These are phyloP conservation scores for Oxycera nigricornis DNA, from an alignment of 2,888 invertebrate species.

Conservation along the genomic window DNA sequence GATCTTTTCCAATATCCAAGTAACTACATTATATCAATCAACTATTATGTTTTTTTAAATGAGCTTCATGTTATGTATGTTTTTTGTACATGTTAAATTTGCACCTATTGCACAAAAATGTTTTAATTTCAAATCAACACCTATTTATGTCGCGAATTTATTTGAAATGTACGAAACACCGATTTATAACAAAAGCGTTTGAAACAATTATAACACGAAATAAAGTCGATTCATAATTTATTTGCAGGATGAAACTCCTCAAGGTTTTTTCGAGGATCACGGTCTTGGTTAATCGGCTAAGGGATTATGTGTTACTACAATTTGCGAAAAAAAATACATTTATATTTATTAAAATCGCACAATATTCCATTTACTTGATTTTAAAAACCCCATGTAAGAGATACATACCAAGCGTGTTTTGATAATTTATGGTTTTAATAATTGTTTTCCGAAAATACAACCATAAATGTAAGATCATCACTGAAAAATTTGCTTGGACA, in stretches of 20 bases:
- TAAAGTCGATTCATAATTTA: slow-evolving; percentile 35
- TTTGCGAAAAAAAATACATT: slow-evolving; percentile 11
- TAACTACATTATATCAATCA: neutral
- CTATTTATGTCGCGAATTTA: too few species aligned
- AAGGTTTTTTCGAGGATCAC: slow-evolving; percentile 99
- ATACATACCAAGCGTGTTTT: slow-evolving; percentile 31
- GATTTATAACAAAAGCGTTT: too few species aligned
- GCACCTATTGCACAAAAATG: neutral
- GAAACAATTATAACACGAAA: neutral
- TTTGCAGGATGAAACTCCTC: slow-evolving; percentile 98
- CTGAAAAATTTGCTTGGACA: too few species aligned
- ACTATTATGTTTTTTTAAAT: neutral
- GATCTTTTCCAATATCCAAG: too few species aligned
- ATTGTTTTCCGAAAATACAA: neutral
- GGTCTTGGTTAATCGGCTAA: slow-evolving; percentile 80
- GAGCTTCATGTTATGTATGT: neutral
- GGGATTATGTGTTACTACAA: slow-evolving; percentile 16
- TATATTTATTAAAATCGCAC: slow-evolving; percentile 14
- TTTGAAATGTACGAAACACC: too few species aligned
- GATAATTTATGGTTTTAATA: neutral
- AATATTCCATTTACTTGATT: slow-evolving; percentile 19
- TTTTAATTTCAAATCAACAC: too few species aligned
- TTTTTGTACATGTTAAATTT: neutral
- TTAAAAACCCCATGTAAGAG: neutral
- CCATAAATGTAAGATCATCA: neutral